Percentiles rank a stretch among this genome's conserved stretches.
These are phyloP conservation scores for Drosophila rhopaloa DNA, from an alignment of 1,140 invertebrate genomes.

Conservation along the genomic window DNA sequence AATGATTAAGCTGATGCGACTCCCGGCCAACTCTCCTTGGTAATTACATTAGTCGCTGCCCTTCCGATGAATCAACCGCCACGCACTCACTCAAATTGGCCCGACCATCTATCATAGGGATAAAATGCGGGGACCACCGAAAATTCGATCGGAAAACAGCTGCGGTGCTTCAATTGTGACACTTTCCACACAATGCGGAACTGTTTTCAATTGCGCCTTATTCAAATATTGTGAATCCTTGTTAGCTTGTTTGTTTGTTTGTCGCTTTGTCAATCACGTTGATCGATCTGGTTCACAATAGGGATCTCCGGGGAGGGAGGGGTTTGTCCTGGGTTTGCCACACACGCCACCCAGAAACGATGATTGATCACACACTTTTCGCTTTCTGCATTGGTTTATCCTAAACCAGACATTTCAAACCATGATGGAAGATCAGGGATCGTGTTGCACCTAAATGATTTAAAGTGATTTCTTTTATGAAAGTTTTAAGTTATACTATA, in stretches of 20 bases:
- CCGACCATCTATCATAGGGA: slow-evolving; percentile 69
- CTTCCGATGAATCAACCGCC: slow-evolving; percentile 71
- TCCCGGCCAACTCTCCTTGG: slow-evolving; percentile 41
- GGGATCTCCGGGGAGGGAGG: not conserved
- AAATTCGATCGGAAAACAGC: slow-evolving; percentile 62
- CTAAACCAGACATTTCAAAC: not conserved
- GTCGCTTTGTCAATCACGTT: slow-evolving; percentile 51
- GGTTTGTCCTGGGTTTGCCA: slow-evolving; percentile 13
- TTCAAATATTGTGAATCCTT: slow-evolving; percentile 58
- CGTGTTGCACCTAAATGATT: not conserved
- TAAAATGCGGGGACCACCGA: slow-evolving; percentile 43
- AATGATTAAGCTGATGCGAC: slow-evolving; percentile 82
- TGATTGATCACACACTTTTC: slow-evolving; percentile 52
- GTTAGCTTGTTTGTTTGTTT: slow-evolving; percentile 59
- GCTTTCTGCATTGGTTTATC: slow-evolving; percentile 23
- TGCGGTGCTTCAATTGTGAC: slow-evolving; percentile 57
- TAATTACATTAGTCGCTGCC: slow-evolving; percentile 76
- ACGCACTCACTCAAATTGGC: slow-evolving; percentile 77
- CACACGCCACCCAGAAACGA: slow-evolving; percentile 41
- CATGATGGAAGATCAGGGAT: not conserved
- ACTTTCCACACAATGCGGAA: slow-evolving; percentile 51
- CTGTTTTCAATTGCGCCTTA: slow-evolving; percentile 43
- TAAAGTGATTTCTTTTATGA: not conserved
- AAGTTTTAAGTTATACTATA: not conserved
- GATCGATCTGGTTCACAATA: slow-evolving; percentile 48